Base-by-base conservation (phyloP, 2,113 vertebrate genomes). In the Egretta garzetta region DNA sequence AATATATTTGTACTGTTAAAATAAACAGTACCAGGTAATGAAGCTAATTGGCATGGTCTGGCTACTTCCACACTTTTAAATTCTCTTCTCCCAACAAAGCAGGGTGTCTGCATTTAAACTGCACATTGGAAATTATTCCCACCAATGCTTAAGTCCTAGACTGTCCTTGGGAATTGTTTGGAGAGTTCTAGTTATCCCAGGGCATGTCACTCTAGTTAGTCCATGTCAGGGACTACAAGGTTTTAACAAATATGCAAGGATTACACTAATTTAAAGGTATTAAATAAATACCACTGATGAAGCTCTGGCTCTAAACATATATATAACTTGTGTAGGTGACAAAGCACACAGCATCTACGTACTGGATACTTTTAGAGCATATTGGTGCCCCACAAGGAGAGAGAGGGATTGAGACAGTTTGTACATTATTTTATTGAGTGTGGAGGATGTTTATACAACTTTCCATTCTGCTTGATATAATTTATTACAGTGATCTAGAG, bases 401-500 rank as follows among this genome's bases (percentile, higher is more conserved):
- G 14, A 43, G 23, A 14, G 12, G 8, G 6, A 45, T 43, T 66
- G 59, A 86, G 7, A 10, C 33, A 59, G n/a, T 21, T 71, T 75
- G 20, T 66, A 39, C 32, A 45, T 64, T 73, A 76, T 83, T 62
- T 75, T 62, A 45, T 71, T 94, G 56, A 73, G 24, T 47, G 27
- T 67, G n/a, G 52, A 85, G 26, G 43, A 73, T 89, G 30, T 81
- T 93, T 94, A 77, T 67, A 12, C 47, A 72, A 45, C 9, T 91
- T 94, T 60, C 80, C 10, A 71, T 86, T 96, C 77, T 88, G 12
- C 37, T 41, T 83, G 32, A 66, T 79, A 28, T 32, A 45, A 30
- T 84, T 90, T 90, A 50, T 93, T 93, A 63, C 39, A 87, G 47
- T 56, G 33, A 21, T 80, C 12, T 49, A 67, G 58, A 86, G 68